Evolutionary conservation across 2,888 invertebrate genomes (phyloP).

Genomic region (Sesia bembeciformis): DNA sequence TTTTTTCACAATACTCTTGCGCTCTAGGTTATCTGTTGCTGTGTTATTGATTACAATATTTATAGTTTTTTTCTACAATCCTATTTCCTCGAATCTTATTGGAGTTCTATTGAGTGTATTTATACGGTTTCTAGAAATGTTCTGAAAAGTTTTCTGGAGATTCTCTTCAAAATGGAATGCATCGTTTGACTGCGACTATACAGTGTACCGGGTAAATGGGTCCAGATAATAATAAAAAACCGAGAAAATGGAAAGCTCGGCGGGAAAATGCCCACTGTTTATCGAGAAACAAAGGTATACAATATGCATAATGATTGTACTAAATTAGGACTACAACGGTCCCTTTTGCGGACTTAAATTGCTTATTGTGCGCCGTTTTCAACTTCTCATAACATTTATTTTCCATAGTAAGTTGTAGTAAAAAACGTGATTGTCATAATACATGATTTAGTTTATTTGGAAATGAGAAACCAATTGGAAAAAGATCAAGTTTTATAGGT

Average conservation of each 20-base stretch:
- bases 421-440: no score
- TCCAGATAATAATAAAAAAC: slow-evolving; percentile 58
- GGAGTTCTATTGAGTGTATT: no score
- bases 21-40: no score
- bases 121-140: no score
- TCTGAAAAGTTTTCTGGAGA: no score
- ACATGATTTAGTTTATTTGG: slow-evolving; percentile 14
- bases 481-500: slow-evolving; percentile 23
- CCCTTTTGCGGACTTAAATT: slow-evolving; percentile 53
- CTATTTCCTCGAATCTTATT: no score
- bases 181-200: slow-evolving; percentile 21
- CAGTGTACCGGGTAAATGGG: slow-evolving; percentile 44
- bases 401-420: background rate
- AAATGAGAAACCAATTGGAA: slow-evolving; percentile 8
- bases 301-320: slow-evolving; percentile 69
- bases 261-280: slow-evolving; percentile 50
- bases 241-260: slow-evolving; percentile 43
- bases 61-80: no score
- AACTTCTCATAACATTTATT: slow-evolving; percentile 14
- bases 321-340: slow-evolving; percentile 55
- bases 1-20: no score
- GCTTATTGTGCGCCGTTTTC: slow-evolving; percentile 48
- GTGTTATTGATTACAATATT: no score
- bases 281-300: slow-evolving; percentile 60
- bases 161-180: background rate